Percentiles rank a stretch among this genome's conserved stretches.
Evolutionary conservation across 2,113 vertebrate species (phyloP).

Genomic region (Phaetusa simplex): DNA sequence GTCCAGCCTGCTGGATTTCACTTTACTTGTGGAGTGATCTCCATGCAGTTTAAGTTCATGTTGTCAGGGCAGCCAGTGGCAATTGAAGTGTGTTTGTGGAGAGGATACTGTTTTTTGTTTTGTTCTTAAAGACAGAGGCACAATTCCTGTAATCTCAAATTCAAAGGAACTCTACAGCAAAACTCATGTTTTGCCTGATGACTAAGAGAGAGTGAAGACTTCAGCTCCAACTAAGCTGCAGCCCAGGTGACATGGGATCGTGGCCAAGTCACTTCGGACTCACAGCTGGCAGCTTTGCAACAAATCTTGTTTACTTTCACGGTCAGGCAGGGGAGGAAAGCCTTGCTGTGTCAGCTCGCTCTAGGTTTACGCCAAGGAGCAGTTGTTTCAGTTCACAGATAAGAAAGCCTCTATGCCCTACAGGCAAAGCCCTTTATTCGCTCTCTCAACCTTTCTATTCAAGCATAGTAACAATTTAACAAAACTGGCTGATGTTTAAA

Average conservation of each 20-base stretch:
- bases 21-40: background rate
- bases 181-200: background rate
- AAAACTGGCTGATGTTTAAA: background rate
- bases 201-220: background rate
- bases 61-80: background rate
- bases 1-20: background rate
- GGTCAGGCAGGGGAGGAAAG: background rate
- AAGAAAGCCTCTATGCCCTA: background rate
- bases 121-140: background rate
- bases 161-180: background rate
- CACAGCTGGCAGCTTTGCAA: background rate
- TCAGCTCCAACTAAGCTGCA: background rate
- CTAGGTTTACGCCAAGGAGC: background rate
- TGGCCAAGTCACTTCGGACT: background rate
- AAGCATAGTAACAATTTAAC: background rate
- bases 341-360: background rate
- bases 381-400: background rate
- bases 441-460: background rate
- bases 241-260: background rate
- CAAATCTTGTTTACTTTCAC: background rate
- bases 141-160: background rate
- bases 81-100: fast-evolving
- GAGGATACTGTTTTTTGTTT: fast-evolving
- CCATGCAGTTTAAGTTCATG: background rate
- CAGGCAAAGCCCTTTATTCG: background rate